Base-by-base conservation (phyloP, 2,797 vertebrate genomes). In the Myotis planiceps region DNA sequence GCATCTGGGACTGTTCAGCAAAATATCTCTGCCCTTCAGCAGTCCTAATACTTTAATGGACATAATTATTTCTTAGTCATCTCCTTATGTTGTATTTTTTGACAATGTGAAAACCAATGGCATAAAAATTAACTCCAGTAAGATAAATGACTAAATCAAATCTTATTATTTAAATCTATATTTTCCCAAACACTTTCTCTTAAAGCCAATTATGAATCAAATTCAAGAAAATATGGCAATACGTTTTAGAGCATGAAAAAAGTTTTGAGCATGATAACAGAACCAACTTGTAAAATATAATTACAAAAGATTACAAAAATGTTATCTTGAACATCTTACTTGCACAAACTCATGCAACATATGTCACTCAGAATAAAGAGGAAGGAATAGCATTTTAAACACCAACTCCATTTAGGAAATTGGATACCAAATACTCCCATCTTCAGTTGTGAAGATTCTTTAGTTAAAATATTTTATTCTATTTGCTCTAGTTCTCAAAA, bases 201-300 rank as follows among this genome's bases (percentile, higher is more conserved):
- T 71, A 85, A 94, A 98, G 96, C 15, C 53, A 96, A 94, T 75
- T 90, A 81, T 94, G 92, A 97, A 95, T 97, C 97, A 97, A 98
- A 66, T 65, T 97, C 74, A 65, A 89, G 82, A 96, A 97, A 98
- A 96, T 37, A 84, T 53, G 92, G 89, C 18, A 82, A 78, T 75
- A 49, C 18, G 66, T 78, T 97, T 97, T 85, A 93, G 93, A 97
- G 91, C 94, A 96, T 86, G 94, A 97, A 95, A 81, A 97, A 96
- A 84, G 60, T 74, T 88, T 88, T 76, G 86, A 96, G 78, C 96
- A 90, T 96, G 49, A 84, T 32, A 91, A 60, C 47, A 5, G n/a
- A 91, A 80, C 81, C 72, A 75, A 93, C 90, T 94, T 89, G 91
- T 95, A 97, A 95, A 94, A 91, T 83, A 91, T 12, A 96, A 80